Evolutionary conservation across 1,140 invertebrate genomes (phyloP).

Genomic region (Scaptomyza pallida): DNA sequence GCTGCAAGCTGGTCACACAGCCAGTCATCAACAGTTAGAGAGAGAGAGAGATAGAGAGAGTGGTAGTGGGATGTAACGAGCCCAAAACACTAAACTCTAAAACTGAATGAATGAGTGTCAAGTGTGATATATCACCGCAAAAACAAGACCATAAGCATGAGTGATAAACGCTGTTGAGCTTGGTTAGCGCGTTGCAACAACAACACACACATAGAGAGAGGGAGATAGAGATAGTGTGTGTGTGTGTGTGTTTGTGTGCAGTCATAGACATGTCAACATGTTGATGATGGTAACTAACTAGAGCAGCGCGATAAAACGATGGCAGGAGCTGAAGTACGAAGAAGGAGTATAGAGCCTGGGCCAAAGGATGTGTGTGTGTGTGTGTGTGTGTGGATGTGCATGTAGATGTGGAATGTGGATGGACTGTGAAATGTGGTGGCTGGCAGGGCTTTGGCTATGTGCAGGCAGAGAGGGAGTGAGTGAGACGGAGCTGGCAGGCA

Average conservation of each 20-base stretch:
- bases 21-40: neutral
- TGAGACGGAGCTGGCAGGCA: conserved; percentile 39
- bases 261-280: conserved; percentile 83
- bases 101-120: conserved; percentile 84
- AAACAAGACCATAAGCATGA: conserved; percentile 83
- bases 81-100: conserved; percentile 74
- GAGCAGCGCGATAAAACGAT: conserved; percentile 57
- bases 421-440: conserved; percentile 25
- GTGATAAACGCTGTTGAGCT: conserved; percentile 82
- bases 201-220: conserved; percentile 32
- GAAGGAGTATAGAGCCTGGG: neutral
- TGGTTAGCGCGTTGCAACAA: conserved; percentile 56
- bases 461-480: no score
- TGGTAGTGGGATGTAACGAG: conserved; percentile 46
- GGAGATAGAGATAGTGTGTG: conserved; percentile 1
- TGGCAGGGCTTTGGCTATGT: conserved; percentile 11
- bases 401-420: conserved; percentile 15
- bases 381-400: no score
- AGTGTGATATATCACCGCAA: conserved; percentile 84
- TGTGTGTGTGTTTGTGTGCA: conserved; percentile 42
- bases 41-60: neutral
- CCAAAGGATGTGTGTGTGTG: conserved; percentile 8
- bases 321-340: neutral
- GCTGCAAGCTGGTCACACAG: conserved; percentile 5
- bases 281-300: conserved; percentile 81